These are phyloP conservation scores for Cyphomyrmex costatus DNA, from an alignment of 1,140 invertebrate genomes.

Conservation along the genomic window DNA sequence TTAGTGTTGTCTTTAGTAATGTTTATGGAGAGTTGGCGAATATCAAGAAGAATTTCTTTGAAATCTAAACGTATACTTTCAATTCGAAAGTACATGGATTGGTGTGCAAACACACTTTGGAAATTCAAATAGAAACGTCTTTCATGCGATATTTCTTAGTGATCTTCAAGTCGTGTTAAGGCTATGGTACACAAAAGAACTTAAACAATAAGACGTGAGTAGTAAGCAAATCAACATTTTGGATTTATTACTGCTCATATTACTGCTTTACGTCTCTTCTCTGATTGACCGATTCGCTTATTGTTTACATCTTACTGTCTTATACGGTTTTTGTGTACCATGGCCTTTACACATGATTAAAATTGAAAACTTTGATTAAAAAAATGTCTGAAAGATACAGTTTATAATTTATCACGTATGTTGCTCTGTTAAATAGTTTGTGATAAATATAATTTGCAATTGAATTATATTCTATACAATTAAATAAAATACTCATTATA, in stretches of 20 bases:
- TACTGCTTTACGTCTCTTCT: too few relatives aligned
- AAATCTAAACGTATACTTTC: background rate
- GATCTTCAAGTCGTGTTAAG: background rate
- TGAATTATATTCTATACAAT: background rate
- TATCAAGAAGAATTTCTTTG: constrained; percentile 22
- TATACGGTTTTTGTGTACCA: too few relatives aligned
- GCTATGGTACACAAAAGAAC: too few relatives aligned
- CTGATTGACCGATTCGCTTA: too few relatives aligned
- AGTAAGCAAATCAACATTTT: too few relatives aligned
- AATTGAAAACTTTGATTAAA: background rate
- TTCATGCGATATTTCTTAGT: background rate
- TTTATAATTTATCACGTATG: background rate
- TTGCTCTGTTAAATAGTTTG: background rate
- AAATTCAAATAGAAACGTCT: constrained; percentile 15
- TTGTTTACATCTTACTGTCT: too few relatives aligned
- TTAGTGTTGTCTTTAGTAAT: constrained; percentile 15
- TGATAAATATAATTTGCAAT: background rate
- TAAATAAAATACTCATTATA: background rate
- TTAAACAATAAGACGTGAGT: too few relatives aligned
- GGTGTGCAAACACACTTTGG: constrained; percentile 17
- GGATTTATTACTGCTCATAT: too few relatives aligned
- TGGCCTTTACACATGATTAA: background rate
- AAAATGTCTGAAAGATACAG: background rate
- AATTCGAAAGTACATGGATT: background rate
- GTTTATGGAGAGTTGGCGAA: background rate